phyloP scores from a whole-genome alignment of 2,888 invertebrate species.

The Slavum lentiscoides region DNA sequence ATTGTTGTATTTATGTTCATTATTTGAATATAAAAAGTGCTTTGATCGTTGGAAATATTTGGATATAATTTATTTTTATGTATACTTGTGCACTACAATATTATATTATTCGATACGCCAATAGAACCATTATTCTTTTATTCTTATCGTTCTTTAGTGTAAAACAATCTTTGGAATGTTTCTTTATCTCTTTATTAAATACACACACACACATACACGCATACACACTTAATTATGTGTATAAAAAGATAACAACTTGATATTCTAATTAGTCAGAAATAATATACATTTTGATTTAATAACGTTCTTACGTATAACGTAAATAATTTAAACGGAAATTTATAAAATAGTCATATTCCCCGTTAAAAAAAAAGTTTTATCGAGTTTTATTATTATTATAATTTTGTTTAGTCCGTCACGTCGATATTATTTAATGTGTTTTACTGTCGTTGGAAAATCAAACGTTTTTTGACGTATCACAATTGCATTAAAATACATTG shows the following conservation, averaged over 20 bases:
- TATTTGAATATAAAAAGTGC: not conserved
- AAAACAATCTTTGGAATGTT: conserved; percentile 20
- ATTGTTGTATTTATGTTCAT: not conserved
- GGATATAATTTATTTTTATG: not conserved
- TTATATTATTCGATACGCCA: not conserved
- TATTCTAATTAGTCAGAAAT: not conserved
- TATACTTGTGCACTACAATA: not conserved
- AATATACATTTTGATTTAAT: not conserved
- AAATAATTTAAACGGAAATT: not conserved
- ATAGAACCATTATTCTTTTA: not conserved
- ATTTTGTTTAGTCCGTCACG: no score
- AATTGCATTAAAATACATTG: no score
- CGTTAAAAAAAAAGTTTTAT: no score
- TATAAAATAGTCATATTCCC: not conserved
- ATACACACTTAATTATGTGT: not conserved
- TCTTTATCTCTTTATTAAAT: conserved; percentile 8
- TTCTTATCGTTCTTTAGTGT: conserved; percentile 5
- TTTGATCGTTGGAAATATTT: not conserved
- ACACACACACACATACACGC: not conserved
- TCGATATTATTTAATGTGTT: not conserved
- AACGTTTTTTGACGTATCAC: no score
- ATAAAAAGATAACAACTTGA: not conserved
- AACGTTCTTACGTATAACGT: not conserved
- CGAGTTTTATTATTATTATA: no score
- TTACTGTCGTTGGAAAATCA: no score